Conservation (phyloP, 2,113 vertebrate species). For the Piaya cayana region DNA sequence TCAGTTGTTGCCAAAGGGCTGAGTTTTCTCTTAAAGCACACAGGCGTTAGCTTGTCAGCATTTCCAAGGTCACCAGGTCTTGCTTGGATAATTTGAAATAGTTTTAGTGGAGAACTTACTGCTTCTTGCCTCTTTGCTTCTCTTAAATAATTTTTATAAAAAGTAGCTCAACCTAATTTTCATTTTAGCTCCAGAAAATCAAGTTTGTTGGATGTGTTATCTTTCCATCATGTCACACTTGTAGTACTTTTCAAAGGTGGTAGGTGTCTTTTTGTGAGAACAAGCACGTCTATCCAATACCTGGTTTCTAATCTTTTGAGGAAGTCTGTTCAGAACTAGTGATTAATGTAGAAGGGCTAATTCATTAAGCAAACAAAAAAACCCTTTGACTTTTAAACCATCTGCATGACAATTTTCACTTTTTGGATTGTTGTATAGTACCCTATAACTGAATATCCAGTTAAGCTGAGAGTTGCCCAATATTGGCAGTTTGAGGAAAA, state of each 20-base stretch:
- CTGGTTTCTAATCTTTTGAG: background rate
- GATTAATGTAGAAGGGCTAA: background rate
- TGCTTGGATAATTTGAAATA: background rate
- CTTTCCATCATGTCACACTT: background rate
- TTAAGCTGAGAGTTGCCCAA: background rate
- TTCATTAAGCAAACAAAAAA: background rate
- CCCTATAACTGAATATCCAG: background rate
- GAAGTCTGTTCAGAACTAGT: background rate
- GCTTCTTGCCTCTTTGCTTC: background rate
- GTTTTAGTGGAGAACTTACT: background rate
- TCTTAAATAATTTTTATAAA: background rate
- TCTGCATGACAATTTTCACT: background rate
- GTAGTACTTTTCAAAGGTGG: background rate
- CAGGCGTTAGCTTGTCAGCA: background rate
- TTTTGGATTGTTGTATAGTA: background rate
- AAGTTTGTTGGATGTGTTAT: background rate
- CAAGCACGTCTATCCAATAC: background rate
- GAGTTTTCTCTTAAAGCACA: background rate
- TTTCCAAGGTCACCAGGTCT: background rate
- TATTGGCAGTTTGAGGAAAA: background rate
- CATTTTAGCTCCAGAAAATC: background rate
- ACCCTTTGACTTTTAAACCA: rapidly evolving
- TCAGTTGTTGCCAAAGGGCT: background rate
- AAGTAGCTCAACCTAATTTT: background rate
- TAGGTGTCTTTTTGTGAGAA: background rate